Conservation (phyloP, 2,888 invertebrate genomes). For the Caenorhabditis sp. region DNA sequence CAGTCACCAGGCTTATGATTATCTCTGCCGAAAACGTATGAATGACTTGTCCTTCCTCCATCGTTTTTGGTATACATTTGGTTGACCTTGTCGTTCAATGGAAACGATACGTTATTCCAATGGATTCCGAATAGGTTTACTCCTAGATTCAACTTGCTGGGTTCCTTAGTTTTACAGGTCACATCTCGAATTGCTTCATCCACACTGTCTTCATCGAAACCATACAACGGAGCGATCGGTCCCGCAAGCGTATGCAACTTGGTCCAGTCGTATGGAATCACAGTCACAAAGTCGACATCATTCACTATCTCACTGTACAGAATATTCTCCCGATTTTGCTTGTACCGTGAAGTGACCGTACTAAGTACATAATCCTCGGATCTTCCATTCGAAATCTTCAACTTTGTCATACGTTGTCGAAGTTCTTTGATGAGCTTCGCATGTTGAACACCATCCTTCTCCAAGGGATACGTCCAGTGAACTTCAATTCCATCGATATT, state of each 20-base stretch:
- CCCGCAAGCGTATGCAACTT: background rate
- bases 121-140: conserved; percentile 23
- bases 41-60: conserved; percentile 67
- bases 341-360: background rate
- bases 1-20: background rate
- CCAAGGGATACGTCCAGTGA: background rate
- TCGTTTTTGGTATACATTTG: background rate
- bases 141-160: conserved; percentile 66
- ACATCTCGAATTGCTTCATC: conserved; percentile 53
- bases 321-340: background rate
- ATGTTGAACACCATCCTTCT: background rate
- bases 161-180: conserved; percentile 58
- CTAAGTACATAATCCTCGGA: background rate
- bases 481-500: background rate
- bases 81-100: background rate
- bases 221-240: background rate
- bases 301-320: background rate
- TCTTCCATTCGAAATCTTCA: background rate
- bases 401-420: background rate
- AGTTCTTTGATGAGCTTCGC: background rate
- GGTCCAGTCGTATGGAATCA: background rate
- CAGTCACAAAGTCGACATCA: background rate
- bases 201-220: background rate
- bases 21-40: conserved; percentile 65
- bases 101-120: background rate